Conservation (phyloP, 2,113 vertebrate genomes). For the Dinomys branickii region DNA sequence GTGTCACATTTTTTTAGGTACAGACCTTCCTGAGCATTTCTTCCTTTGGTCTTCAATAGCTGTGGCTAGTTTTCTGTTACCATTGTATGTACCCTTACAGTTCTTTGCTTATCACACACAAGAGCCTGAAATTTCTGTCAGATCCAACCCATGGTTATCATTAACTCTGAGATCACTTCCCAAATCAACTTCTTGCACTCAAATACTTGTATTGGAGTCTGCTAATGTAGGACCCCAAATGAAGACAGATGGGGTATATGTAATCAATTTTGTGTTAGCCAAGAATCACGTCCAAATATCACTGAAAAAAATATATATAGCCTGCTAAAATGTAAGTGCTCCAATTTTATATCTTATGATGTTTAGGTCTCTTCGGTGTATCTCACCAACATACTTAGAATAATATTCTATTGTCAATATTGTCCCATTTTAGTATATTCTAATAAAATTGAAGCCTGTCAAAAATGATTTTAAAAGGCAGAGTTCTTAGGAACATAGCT, state of each 20-base stretch:
- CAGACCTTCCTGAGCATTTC: background rate
- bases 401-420: background rate
- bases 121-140: background rate
- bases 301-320: background rate
- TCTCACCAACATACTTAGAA: constrained; percentile 43
- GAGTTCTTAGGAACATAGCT: background rate
- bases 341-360: background rate
- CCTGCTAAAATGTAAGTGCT: background rate
- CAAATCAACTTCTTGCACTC: background rate
- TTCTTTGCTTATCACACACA: background rate
- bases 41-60: background rate
- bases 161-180: background rate
- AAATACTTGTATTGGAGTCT: background rate
- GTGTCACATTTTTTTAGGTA: background rate
- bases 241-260: background rate
- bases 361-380: background rate
- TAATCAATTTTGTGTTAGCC: background rate
- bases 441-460: constrained; percentile 20
- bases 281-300: background rate
- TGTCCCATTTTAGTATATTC: background rate
- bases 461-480: constrained; percentile 5
- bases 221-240: background rate
- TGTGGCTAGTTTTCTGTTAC: background rate
- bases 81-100: background rate
- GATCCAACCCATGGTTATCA: background rate